phyloP scores from a whole-genome alignment of 1,140 invertebrate genomes.

The Tetramorium alpestre region DNA sequence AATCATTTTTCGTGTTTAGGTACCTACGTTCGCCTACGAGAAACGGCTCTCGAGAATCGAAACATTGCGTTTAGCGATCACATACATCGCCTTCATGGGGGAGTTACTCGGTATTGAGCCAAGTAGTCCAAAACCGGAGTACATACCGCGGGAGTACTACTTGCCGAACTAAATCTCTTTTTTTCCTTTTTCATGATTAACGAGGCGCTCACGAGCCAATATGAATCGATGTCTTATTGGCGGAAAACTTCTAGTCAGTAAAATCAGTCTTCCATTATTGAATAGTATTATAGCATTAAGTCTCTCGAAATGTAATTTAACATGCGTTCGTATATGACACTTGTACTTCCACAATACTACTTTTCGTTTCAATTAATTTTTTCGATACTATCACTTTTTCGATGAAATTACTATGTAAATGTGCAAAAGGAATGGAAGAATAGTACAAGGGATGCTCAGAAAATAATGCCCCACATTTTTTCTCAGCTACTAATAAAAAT shows the following conservation, averaged over 20 bases:
- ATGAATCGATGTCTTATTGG: not conserved
- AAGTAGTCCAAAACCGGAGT: constrained; percentile 82
- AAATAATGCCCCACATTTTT: no score
- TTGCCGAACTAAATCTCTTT: constrained; percentile 79
- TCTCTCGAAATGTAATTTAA: constrained; percentile 35
- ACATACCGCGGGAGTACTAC: constrained; percentile 85
- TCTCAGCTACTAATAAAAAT: no score
- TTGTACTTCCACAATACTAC: not conserved
- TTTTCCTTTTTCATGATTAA: not conserved
- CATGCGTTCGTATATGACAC: not conserved
- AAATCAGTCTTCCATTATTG: constrained; percentile 51
- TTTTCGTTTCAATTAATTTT: not conserved
- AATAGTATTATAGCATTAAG: constrained; percentile 37
- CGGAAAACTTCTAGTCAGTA: not conserved
- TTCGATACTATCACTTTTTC: constrained; percentile 13
- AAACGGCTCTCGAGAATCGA: constrained; percentile 99
- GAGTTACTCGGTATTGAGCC: constrained; percentile 90
- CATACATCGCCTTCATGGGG: constrained; percentile 99
- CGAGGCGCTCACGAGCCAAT: not conserved
- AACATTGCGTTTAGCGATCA: constrained; percentile 98
- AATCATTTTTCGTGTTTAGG: constrained; percentile 84
- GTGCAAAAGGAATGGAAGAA: not conserved
- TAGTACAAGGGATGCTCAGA: not conserved
- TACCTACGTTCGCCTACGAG: constrained; percentile 99
- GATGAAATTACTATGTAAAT: not conserved